Evolutionary conservation across 2,888 invertebrate species (phyloP), one percentile per base, ranked within the genome.

Genomic region (Arrhopalites spinosus): DNA sequence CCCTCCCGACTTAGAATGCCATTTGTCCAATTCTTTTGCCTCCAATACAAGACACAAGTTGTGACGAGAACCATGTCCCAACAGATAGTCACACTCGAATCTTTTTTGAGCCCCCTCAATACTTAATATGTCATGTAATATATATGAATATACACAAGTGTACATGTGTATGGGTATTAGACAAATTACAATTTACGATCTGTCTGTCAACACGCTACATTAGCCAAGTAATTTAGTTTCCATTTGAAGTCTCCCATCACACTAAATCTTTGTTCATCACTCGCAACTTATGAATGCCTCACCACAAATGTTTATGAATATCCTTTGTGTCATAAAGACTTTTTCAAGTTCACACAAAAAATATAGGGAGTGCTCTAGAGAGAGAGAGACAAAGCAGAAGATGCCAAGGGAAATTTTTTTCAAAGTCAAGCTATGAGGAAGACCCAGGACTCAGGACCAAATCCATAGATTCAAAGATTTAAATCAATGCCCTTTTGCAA

Each of bases 151-250:
- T 36, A 11, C 11, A 11, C 11, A 11, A 36, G 36, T 36, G 36
- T 36, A 11, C 11, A 11, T 36, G 36, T 36, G 36, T 36, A 11
- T 36, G 36, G 11, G 11, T 36, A 3, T 50, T n/a, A 25, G 23
- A 59, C 59, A 59, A 59, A 59, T 59, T 59, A 59, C 50, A 50
- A n/a, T 50, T 50, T 50, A 13, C 59, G 25, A 27, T 23, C 20
- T 13, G 59, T 59, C 25, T 59, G 59, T 59, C 59, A 59, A 59
- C 59, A 59, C 59, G 59, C 59, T 59, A 27, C 59, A 59, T 59
- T 59, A 59, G 59, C 59, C 59, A 59, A 56, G 27, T 27, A 59
- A 59, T 59, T 59, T 59, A 59, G 8, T 59, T 59, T 59, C 25
- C 59, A 15, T 59, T 59, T 59, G 59, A 59, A 59, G 27, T 27